Evolutionary conservation across 1,140 invertebrate genomes (phyloP).

Genomic region (Maniola jurtina): DNA sequence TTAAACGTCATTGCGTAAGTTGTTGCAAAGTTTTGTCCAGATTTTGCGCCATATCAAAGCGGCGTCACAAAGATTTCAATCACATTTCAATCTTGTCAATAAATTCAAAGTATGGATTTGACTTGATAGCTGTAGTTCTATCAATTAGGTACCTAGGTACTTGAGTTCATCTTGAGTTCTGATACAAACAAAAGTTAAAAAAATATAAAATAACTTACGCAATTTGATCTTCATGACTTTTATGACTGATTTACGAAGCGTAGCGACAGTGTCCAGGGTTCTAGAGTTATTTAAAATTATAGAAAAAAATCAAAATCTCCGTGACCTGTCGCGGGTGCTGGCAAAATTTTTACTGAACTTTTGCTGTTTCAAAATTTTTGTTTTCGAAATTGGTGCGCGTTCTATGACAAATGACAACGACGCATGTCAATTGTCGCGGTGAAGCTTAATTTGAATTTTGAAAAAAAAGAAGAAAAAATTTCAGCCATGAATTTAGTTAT

Average conservation of each 20-base stretch:
- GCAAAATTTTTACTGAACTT: constrained; percentile 44
- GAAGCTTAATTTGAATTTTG: constrained; percentile 52
- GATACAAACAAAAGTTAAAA: neutral
- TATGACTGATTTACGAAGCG: constrained; percentile 71
- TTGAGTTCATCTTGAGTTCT: too few relatives aligned
- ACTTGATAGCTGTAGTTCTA: neutral
- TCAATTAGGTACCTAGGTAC: too few relatives aligned
- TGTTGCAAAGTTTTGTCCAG: neutral
- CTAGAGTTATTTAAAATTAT: constrained; percentile 18
- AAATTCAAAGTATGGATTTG: neutral
- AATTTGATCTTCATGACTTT: constrained; percentile 77
- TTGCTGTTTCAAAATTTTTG: constrained; percentile 37
- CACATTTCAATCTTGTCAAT: neutral
- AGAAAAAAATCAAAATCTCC: neutral
- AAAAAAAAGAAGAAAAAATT: constrained; percentile 52
- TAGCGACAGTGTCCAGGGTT: constrained; percentile 54
- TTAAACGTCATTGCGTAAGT: too few relatives aligned
- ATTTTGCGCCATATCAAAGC: neutral
- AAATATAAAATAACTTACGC: constrained; percentile 52
- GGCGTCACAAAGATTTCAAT: neutral
- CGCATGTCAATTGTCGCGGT: constrained; percentile 64
- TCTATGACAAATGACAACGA: constrained; percentile 71
- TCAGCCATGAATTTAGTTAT: constrained; percentile 33
- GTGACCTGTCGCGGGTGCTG: constrained; percentile 17
- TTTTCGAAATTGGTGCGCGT: constrained; percentile 63